Evolutionary conservation across 2,888 invertebrate species (phyloP).

Genomic region (Pyrochroa serraticornis): DNA sequence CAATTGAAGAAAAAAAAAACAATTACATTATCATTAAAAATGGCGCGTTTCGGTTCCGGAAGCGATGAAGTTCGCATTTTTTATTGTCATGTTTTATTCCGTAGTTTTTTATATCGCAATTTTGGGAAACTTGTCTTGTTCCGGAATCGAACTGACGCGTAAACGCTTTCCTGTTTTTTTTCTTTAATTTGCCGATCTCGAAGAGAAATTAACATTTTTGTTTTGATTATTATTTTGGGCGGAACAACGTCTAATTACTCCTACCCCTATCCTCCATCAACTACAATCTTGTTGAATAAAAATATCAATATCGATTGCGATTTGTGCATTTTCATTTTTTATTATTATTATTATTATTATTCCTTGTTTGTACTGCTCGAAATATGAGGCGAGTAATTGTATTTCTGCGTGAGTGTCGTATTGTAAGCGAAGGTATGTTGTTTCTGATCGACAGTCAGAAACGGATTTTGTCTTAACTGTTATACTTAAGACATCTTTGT

Average conservation of each 20-base stretch:
- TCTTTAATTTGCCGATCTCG: neutral
- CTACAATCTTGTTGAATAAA: neutral
- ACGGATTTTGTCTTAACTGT: constrained; percentile 22
- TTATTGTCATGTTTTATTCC: constrained; percentile 28
- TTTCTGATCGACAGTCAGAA: constrained; percentile 16
- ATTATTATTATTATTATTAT: constrained; percentile 3
- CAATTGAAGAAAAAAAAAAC: constrained; percentile 35
- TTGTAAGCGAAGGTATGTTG: constrained; percentile 18
- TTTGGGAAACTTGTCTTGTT: neutral
- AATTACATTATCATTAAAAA: constrained; percentile 3
- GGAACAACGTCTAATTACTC: neutral
- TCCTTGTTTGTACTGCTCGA: constrained; percentile 1
- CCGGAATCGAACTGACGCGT: neutral
- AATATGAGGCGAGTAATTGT: constrained; percentile 1
- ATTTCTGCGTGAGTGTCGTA: constrained; percentile 19
- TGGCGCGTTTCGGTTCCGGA: constrained; percentile 41
- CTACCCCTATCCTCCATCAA: no score
- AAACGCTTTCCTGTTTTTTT: constrained; percentile 15
- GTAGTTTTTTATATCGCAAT: constrained; percentile 36
- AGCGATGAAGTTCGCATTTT: constrained; percentile 38
- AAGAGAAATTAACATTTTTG: neutral
- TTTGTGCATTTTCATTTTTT: constrained; percentile 4
- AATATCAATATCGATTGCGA: neutral
- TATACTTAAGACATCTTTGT: constrained; percentile 24
- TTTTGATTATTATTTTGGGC: neutral